Evolutionary conservation across 2,888 invertebrate species (phyloP).

Genomic region (Chrysomela aeneicollis): DNA sequence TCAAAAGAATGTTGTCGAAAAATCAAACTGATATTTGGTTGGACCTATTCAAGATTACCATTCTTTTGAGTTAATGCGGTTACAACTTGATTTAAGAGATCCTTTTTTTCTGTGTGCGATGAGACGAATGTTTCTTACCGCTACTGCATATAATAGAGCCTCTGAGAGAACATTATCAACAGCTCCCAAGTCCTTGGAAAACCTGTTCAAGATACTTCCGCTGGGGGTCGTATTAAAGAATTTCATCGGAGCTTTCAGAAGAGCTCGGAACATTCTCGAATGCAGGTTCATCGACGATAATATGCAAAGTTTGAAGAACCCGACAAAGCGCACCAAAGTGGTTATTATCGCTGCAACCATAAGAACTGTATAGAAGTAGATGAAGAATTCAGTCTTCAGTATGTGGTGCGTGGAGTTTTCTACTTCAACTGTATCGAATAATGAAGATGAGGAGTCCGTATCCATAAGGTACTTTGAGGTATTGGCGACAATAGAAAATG

Average conservation of each 20-base stretch:
- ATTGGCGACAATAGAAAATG: neutral
- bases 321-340: slow-evolving; percentile 69
- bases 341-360: slow-evolving; percentile 67
- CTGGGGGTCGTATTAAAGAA: slow-evolving; percentile 87
- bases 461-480: neutral
- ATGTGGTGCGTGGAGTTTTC: neutral
- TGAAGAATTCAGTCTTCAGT: slow-evolving; percentile 38
- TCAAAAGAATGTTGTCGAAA: no score
- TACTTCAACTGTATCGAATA: neutral
- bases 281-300: slow-evolving; percentile 79
- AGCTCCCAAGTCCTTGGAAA: slow-evolving; percentile 82
- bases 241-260: slow-evolving; percentile 68
- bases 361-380: slow-evolving; percentile 65
- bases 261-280: slow-evolving; percentile 76
- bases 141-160: slow-evolving; percentile 68
- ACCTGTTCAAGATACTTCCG: slow-evolving; percentile 78
- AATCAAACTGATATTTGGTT: no score
- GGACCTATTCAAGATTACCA: no score
- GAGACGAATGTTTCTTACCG: slow-evolving; percentile 51
- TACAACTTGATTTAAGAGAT: no score
- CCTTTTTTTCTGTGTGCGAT: no score
- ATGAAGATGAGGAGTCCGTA: neutral
- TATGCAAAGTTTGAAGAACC: slow-evolving; percentile 78
- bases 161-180: slow-evolving; percentile 77
- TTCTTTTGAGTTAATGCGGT: no score